Evolutionary conservation across 2,888 invertebrate species (phyloP).

Genomic region (Synanthedon andrenaeformis): DNA sequence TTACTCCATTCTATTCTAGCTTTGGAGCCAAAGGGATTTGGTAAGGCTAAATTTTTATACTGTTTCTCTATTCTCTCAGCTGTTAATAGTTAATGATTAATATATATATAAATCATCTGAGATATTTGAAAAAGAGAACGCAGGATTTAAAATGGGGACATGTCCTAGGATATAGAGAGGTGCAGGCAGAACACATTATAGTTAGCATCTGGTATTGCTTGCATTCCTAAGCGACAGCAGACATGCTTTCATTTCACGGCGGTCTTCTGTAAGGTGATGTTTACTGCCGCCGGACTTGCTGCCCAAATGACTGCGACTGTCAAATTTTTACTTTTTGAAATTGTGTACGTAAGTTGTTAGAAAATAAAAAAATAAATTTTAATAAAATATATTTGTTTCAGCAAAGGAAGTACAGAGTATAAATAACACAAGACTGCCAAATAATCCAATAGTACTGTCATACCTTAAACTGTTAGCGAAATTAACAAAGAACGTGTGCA

Average conservation of each 20-base stretch:
- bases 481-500: conserved; percentile 52
- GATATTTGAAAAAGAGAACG: background rate
- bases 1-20: conserved; percentile 77
- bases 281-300: too few species aligned
- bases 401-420: conserved; percentile 58
- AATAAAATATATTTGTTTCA: conserved; percentile 10
- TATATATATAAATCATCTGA: background rate
- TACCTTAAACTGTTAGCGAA: conserved; percentile 58
- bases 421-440: conserved; percentile 68
- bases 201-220: too few species aligned
- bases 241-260: too few species aligned
- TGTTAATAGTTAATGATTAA: background rate
- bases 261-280: too few species aligned
- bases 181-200: too few species aligned
- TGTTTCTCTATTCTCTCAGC: too few species aligned
- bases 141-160: too few species aligned
- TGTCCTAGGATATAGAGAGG: too few species aligned
- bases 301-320: too few species aligned
- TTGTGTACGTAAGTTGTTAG: too few species aligned
- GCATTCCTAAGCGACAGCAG: too few species aligned
- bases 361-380: background rate
- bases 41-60: conserved; percentile 52
- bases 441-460: conserved; percentile 51
- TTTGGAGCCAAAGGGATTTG: conserved; percentile 74
- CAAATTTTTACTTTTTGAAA: too few species aligned